Base-by-base conservation (phyloP, 2,888 invertebrate species). In the Sarcophaga rosellei region DNA sequence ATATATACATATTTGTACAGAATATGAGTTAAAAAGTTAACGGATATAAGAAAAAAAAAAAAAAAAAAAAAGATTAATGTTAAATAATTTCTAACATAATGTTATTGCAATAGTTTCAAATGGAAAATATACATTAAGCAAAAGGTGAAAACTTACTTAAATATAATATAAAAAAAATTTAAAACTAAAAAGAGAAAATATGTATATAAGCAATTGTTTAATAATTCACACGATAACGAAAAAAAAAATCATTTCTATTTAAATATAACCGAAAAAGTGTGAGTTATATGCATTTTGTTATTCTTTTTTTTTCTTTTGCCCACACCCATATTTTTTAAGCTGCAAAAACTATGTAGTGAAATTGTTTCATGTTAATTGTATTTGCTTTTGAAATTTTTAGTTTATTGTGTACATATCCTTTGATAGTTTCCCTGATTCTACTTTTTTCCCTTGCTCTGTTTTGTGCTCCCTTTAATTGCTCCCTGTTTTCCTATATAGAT, bases 231-330 rank as follows among this genome's bases (percentile, higher is more conserved):
- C 35, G 35, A 35, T 35, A 35, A 35, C 35, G 35, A 35, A 35
- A 35, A 35, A 35, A 35, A 35, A 8, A 35, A 35, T 35, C 5
- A 35, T 35, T 35, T 35, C 8, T 35, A 35, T 35, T 35, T 35
- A 8, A 35, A 35, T 35, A 2, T 35, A 35, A 35, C 10, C 35
- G 10, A 35, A 35, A 35, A 35, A 35, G 35, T 35, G 35, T 35
- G 35, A 10, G 35, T 35, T 35, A 35, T 35, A 35, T 35, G 35
- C 35, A 35, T 35, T 35, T 35, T 35, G 72, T 61, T 69, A 59
- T 79, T 63, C 63, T 65, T 23, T 57, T 90, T 57, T 90, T 90
- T 83, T 75, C 69, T 53, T 76, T 84, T 47, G 84, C 80, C 77
- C 84, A 86, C 86, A 84, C 83, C 86, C 86, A 81, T 69, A 65